Evolutionary conservation across 2,113 vertebrate species (phyloP), one percentile per base, ranked within the genome.

Genomic region (Hydrochoerus hydrochaeris): DNA sequence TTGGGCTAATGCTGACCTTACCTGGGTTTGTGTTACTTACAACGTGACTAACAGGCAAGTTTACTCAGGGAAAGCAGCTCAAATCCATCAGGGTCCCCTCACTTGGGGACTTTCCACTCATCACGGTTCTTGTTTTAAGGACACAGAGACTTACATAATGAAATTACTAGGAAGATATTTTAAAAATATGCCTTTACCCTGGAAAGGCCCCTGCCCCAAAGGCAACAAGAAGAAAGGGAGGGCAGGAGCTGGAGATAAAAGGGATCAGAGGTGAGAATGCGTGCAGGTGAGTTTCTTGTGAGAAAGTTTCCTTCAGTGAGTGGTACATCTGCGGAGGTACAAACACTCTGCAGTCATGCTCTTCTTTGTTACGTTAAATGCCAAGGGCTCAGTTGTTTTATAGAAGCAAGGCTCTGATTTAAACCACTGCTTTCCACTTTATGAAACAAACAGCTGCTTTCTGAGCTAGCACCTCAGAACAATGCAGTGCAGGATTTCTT

Each of bases 401-500:
- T 65, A 24, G 8, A 44, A 78, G 20, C 35, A 19, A 93, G 85
- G 86, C 78, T 77, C 58, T 75, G 77, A 46, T 54, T 92, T 65
- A 80, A 95, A 82, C 30, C 65, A 38, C 38, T 67, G 19, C 92
- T 63, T 94, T 58, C 77, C 1, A 7, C 41, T 69, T 71, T 91
- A 65, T 24, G 17, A 65, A 58, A 88, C 89, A 90, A 97, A 67
- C 41, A 58, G 14, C 52, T 93, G 28, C 20, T 54, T 89, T 94
- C 91, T 85, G 52, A 91, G 93, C 75, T 60, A n/a, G 73, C 44
- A 85, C 57, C 91, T 80, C 80, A 46, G 85, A 95, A 63, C 65
- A 75, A 32, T n/a, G 54, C 26, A 73, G 9, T 19, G 87, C 52
- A 91, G 82, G 96, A 73, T 89, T 80, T 96, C n/a, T 85, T 91